A percentile compares a stretch with the other conserved stretches of the same genome.
phyloP scores from a whole-genome alignment of 2,113 vertebrate species.

The Amazona guildingii region DNA sequence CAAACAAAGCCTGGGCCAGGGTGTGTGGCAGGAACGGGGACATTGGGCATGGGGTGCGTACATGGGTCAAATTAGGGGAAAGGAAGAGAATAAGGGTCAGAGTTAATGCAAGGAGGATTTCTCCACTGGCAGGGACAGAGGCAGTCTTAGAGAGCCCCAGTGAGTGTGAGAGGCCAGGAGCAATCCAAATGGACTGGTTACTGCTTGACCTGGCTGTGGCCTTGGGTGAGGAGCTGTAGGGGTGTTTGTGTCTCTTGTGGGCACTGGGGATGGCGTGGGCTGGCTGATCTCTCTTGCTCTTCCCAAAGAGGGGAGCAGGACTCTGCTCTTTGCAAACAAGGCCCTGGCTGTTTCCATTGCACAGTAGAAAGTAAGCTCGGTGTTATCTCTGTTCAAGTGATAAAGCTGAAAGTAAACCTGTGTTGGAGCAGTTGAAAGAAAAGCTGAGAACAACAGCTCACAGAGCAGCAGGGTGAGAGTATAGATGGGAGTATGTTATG shows the following conservation, averaged over 20 bases:
- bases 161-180: neutral
- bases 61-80: neutral
- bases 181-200: neutral
- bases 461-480: neutral
- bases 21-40: neutral
- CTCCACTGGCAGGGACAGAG: neutral
- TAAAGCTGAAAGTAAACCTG: neutral
- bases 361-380: neutral
- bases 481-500: neutral
- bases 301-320: neutral
- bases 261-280: neutral
- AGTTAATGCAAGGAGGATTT: neutral
- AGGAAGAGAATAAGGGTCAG: neutral
- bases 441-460: neutral
- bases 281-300: neutral
- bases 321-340: neutral
- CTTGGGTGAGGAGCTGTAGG: neutral
- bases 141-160: neutral
- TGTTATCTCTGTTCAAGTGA: slow-evolving; percentile 15
- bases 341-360: neutral
- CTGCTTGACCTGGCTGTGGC: neutral
- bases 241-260: neutral
- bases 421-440: neutral
- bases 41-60: rapidly evolving
- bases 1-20: neutral